Evolutionary conservation across 2,113 vertebrate genomes (phyloP).

Genomic region (Channa argus): DNA sequence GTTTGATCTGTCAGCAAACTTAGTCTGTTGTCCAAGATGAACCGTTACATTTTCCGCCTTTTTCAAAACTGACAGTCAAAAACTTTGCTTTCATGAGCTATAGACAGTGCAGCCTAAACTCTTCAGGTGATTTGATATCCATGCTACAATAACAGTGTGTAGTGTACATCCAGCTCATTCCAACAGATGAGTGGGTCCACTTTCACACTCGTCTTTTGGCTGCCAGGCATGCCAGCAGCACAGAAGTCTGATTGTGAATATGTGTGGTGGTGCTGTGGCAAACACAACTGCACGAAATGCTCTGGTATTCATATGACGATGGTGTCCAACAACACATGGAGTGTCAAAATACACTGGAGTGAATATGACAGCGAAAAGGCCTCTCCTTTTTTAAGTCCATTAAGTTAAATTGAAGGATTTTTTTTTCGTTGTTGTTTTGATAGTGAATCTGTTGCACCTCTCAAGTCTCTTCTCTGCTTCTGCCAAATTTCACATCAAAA

Average conservation of each 20-base stretch:
- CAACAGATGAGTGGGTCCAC: neutral
- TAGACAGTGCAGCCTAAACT: constrained; percentile 35
- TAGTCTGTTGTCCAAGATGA: constrained; percentile 34
- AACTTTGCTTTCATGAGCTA: constrained; percentile 16
- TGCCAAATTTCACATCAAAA: constrained; percentile 37
- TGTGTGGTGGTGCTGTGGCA: constrained; percentile 22
- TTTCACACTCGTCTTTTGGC: constrained; percentile 1
- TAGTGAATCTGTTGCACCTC: constrained; percentile 34
- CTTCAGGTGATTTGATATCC: constrained; percentile 43
- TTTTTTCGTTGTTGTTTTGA: constrained; percentile 23
- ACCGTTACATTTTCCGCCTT: constrained; percentile 5
- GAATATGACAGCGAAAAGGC: constrained; percentile 72
- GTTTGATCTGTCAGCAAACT: constrained; percentile 27
- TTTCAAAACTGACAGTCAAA: constrained; percentile 31
- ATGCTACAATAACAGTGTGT: constrained; percentile 63
- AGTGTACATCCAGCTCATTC: constrained; percentile 42
- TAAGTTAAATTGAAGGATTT: constrained; percentile 47
- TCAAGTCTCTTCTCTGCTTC: constrained; percentile 17
- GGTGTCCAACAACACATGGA: constrained; percentile 52
- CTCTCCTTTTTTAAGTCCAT: constrained; percentile 62
- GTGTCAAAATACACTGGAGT: constrained; percentile 51
- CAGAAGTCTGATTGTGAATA: constrained; percentile 36
- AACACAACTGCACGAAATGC: constrained; percentile 51
- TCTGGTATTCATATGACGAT: constrained; percentile 30
- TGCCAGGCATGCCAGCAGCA: constrained; percentile 34